Evolutionary conservation across 2,797 vertebrate species (phyloP).

Genomic region (Gastrophryne carolinensis): DNA sequence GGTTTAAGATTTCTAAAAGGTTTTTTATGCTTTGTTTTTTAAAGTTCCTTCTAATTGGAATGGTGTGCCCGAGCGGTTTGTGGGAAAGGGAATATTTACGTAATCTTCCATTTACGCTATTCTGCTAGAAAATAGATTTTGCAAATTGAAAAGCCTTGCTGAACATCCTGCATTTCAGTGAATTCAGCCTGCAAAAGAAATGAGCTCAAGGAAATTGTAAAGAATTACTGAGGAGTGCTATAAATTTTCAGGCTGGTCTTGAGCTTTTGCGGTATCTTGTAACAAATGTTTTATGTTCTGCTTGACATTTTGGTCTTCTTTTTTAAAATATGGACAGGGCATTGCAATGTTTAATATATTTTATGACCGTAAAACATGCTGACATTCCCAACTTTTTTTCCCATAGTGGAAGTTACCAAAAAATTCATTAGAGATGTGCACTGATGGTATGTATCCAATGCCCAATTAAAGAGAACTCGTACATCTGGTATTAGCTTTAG

Average conservation of each 20-base stretch:
- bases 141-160: slow-evolving; percentile 4
- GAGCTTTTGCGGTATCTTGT: background rate
- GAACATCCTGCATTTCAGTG: background rate
- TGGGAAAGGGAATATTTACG: slow-evolving; percentile 1
- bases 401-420: too few species aligned
- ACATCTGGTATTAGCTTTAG: too few species aligned
- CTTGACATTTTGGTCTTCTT: slow-evolving; percentile 14
- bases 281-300: slow-evolving; percentile 15
- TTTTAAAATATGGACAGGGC: background rate
- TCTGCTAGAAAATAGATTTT: slow-evolving; percentile 11
- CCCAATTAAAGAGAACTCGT: too few species aligned
- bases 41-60: background rate
- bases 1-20: background rate
- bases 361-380: background rate
- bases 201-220: background rate
- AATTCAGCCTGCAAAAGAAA: slow-evolving; percentile 5
- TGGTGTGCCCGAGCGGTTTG: background rate
- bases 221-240: background rate
- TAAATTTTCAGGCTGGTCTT: background rate
- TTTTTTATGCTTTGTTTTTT: background rate
- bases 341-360: background rate
- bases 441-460: too few species aligned
- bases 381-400: too few species aligned
- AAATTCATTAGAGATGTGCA: too few species aligned
- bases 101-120: background rate